Evolutionary conservation across 2,888 invertebrate genomes (phyloP).

Genomic region (Lasius platythorax): DNA sequence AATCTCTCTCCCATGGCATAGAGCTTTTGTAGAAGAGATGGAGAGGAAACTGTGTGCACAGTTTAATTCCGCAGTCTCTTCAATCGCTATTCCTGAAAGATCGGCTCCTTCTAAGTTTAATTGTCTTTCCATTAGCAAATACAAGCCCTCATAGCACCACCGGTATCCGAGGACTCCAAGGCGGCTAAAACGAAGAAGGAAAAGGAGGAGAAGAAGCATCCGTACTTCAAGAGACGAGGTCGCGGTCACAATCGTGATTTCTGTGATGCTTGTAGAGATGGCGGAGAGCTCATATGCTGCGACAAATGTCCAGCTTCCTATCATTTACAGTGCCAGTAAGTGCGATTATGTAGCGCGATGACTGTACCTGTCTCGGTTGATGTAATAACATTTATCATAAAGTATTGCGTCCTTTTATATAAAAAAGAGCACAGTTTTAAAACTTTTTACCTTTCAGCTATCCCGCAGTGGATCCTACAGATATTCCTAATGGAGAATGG

Average conservation of each 20-base stretch:
- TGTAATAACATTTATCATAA: neutral
- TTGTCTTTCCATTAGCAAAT: conserved; percentile 90
- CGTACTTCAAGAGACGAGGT: conserved; percentile 95
- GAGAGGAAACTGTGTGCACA: neutral
- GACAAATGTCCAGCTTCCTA: conserved; percentile 98
- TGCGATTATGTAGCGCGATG: neutral
- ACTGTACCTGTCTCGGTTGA: neutral
- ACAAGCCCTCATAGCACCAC: conserved; percentile 95
- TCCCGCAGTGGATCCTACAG: conserved; percentile 95
- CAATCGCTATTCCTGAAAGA: neutral
- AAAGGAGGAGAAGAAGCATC: conserved; percentile 89
- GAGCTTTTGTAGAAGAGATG: neutral
- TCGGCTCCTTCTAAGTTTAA: neutral
- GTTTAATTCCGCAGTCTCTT: neutral
- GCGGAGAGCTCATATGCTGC: conserved; percentile 97
- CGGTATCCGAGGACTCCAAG: conserved; percentile 91
- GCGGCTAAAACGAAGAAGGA: conserved; percentile 87
- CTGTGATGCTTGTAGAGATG: conserved; percentile 97
- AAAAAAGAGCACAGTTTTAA: neutral
- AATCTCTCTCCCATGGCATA: neutral
- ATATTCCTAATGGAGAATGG: conserved; percentile 97
- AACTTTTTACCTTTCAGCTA: conserved; percentile 88
- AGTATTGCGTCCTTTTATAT: neutral
- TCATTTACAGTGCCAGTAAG: conserved; percentile 97
- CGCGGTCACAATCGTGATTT: conserved; percentile 96